phyloP scores from a whole-genome alignment of 2,113 vertebrate species.

The Eretmochelys imbricata region DNA sequence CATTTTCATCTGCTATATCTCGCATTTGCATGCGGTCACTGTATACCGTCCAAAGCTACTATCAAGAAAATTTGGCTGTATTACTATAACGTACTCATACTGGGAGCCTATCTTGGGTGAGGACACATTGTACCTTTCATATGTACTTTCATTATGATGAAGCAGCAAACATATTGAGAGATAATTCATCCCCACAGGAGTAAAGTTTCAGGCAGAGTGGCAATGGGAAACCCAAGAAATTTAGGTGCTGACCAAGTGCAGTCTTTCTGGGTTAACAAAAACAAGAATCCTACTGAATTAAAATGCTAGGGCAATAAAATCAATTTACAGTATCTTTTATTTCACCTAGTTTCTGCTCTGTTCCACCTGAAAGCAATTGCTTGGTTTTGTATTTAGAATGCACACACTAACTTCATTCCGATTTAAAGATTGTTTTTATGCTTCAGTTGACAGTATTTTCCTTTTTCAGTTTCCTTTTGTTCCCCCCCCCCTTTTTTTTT shows the following conservation, averaged over 20 bases:
- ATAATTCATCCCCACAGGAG: neutral
- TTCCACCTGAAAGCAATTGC: neutral
- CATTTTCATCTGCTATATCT: neutral
- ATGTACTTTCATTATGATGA: slow-evolving; percentile 34
- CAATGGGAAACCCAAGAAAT: neutral
- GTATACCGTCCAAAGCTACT: neutral
- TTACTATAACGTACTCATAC: neutral
- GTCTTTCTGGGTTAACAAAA: neutral
- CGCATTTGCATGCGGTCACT: neutral
- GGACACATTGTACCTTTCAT: slow-evolving; percentile 36
- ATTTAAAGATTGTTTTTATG: neutral
- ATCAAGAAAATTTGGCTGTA: slow-evolving; percentile 14
- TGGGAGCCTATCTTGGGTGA: neutral
- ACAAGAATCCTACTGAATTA: slow-evolving; percentile 25
- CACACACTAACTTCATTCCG: neutral
- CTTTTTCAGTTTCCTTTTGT: neutral
- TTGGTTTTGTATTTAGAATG: neutral
- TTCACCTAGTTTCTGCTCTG: neutral
- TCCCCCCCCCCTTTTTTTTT: neutral
- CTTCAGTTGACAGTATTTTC: neutral
- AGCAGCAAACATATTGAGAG: neutral
- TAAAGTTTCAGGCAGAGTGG: neutral
- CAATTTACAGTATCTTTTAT: neutral
- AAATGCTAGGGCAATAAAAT: neutral
- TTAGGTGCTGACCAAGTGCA: neutral